Evolutionary conservation across 2,113 vertebrate genomes (phyloP).

Genomic region (Hoplias malabaricus): DNA sequence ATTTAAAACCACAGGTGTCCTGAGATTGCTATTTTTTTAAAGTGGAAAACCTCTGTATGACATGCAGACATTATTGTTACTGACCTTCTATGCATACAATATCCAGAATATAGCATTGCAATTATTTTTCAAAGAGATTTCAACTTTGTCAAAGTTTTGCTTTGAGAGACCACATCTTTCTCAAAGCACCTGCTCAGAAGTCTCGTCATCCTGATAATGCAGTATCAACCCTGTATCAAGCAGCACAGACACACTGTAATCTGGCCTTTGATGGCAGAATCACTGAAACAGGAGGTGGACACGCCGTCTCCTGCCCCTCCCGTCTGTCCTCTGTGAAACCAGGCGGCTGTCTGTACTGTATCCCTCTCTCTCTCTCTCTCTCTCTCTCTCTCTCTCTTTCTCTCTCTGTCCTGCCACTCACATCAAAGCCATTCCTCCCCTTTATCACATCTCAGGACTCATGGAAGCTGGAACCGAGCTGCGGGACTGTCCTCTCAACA

Average conservation of each 20-base stretch:
- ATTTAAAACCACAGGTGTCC: neutral
- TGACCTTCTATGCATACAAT: neutral
- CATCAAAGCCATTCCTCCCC: conserved; percentile 51
- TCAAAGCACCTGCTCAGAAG: conserved; percentile 6
- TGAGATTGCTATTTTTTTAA: neutral
- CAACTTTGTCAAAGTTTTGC: too few relatives aligned
- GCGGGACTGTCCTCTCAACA: conserved; percentile 13
- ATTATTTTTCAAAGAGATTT: too few relatives aligned
- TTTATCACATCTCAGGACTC: conserved; percentile 50
- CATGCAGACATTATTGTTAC: neutral
- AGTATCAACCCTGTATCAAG: conserved; percentile 1
- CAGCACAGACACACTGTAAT: conserved; percentile 30
- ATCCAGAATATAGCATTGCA: neutral
- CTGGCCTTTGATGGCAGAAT: conserved; percentile 46
- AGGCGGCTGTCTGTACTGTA: conserved; percentile 46
- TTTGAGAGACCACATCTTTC: neutral
- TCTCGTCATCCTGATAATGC: conserved; percentile 1
- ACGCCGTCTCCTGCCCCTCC: conserved; percentile 56
- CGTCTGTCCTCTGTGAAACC: conserved; percentile 53
- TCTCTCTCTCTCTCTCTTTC: neutral
- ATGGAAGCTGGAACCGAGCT: conserved; percentile 40
- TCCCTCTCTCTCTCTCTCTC: conserved; percentile 13
- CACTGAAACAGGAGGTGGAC: conserved; percentile 24
- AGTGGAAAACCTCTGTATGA: neutral
- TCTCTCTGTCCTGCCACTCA: conserved; percentile 22